Conservation (phyloP, 1,140 invertebrate genomes). For the Phymastichus coffea region DNA sequence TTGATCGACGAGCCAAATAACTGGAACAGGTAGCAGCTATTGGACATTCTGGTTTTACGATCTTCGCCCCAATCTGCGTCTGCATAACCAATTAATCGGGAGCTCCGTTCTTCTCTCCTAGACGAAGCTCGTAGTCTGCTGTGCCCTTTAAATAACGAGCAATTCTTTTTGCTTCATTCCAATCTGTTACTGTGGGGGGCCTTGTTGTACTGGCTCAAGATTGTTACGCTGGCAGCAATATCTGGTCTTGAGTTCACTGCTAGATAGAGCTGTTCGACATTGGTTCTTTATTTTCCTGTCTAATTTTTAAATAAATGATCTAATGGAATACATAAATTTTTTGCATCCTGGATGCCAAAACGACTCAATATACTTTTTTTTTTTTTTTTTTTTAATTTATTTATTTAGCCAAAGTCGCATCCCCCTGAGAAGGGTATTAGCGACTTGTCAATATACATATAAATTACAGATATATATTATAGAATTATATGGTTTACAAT, state of each 20-base stretch:
- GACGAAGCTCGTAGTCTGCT: constrained; percentile 12
- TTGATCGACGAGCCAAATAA: constrained; percentile 18
- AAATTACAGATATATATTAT: too few relatives aligned
- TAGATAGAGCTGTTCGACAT: constrained; percentile 36
- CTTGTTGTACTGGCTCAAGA: constrained; percentile 38
- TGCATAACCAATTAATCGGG: neutral
- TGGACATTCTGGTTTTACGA: constrained; percentile 27
- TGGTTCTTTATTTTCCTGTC: neutral
- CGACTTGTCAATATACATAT: too few relatives aligned
- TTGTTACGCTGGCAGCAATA: constrained; percentile 37
- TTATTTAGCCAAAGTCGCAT: too few relatives aligned
- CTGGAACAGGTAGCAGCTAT: constrained; percentile 26
- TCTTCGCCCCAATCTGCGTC: constrained; percentile 29
- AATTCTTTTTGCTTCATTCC: constrained; percentile 39
- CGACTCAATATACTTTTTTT: too few relatives aligned
- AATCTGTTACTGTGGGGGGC: constrained; percentile 34
- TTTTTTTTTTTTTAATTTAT: too few relatives aligned
- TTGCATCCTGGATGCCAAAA: too few relatives aligned
- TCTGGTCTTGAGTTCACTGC: constrained; percentile 42
- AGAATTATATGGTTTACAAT: too few relatives aligned
- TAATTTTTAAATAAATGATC: neutral
- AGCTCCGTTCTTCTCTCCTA: too few relatives aligned
- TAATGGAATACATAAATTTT: too few relatives aligned
- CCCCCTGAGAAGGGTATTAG: too few relatives aligned
- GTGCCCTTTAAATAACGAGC: constrained; percentile 39